Evolutionary conservation across 1,140 invertebrate species (phyloP).

Genomic region (Apolygus lucorum): DNA sequence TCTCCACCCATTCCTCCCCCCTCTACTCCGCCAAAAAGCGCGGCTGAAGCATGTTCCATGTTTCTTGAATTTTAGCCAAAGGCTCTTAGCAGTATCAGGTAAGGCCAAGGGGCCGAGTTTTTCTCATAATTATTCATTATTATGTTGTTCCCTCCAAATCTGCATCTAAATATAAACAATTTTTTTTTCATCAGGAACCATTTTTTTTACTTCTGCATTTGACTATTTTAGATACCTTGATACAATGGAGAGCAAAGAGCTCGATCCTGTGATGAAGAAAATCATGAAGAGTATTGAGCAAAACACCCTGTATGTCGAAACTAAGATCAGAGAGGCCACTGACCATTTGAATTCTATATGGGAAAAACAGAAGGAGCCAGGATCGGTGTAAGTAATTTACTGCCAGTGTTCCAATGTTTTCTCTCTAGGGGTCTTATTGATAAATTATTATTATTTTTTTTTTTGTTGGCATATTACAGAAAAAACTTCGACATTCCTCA

Average conservation of each 20-base stretch:
- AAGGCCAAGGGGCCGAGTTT: too few species aligned
- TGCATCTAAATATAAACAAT: neutral
- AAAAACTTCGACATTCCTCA: conserved; percentile 46
- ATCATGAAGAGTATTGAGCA: conserved; percentile 48
- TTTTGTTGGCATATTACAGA: too few species aligned
- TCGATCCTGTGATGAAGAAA: conserved; percentile 49
- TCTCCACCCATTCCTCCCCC: too few species aligned
- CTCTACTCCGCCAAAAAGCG: too few species aligned
- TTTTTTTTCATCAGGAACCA: too few species aligned
- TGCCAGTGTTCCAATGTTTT: neutral
- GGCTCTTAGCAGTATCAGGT: too few species aligned
- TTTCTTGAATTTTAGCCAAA: too few species aligned
- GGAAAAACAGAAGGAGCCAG: neutral
- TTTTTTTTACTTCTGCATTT: too few species aligned
- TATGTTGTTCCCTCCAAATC: neutral
- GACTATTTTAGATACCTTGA: conserved; percentile 42
- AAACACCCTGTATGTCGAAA: conserved; percentile 50
- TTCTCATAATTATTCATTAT: neutral
- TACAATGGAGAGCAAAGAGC: conserved; percentile 43
- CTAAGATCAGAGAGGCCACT: conserved; percentile 48
- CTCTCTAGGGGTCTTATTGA: neutral
- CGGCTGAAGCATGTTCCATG: too few species aligned
- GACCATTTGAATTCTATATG: conserved; percentile 47
- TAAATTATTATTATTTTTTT: conserved; percentile 7
- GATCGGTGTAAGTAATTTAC: neutral